Percentiles rank a stretch among this genome's conserved stretches.
Conservation (phyloP, 2,113 vertebrate species). For the Scomber colias region DNA sequence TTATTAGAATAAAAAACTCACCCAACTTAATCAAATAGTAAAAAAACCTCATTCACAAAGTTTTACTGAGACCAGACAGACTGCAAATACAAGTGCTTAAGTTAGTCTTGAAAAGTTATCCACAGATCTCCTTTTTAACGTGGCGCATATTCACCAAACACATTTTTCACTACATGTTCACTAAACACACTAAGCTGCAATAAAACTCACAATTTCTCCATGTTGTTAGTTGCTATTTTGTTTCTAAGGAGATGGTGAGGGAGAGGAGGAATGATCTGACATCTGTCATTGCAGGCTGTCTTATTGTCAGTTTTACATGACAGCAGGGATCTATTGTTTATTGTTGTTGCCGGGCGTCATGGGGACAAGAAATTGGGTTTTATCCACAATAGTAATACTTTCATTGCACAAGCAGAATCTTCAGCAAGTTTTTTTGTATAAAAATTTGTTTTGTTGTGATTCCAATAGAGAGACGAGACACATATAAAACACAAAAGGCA, state of each 20-base stretch:
- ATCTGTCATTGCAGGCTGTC: slow-evolving; percentile 22
- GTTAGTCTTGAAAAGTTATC: neutral
- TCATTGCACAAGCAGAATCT: slow-evolving; percentile 5
- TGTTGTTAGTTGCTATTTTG: neutral
- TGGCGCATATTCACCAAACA: too few relatives aligned
- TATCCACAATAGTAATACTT: neutral
- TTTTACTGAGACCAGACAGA: too few relatives aligned
- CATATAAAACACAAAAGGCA: neutral
- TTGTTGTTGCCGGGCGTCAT: neutral
- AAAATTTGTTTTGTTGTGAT: neutral
- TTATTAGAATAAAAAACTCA: too few relatives aligned
- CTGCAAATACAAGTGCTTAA: too few relatives aligned
- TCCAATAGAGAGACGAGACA: neutral
- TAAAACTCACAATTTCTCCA: neutral
- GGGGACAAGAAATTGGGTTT: slow-evolving; percentile 3
- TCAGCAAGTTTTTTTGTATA: neutral
- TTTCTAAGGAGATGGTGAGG: neutral
- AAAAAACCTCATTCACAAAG: too few relatives aligned
- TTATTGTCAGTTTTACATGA: slow-evolving; percentile 10
- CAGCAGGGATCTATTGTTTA: slow-evolving; percentile 25
- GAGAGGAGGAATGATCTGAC: slow-evolving; percentile 12
- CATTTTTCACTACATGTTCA: too few relatives aligned
- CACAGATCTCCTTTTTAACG: too few relatives aligned
- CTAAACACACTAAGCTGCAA: too few relatives aligned
- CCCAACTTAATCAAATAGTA: too few relatives aligned